These are phyloP conservation scores for Drosophila persimilis DNA, from an alignment of 1,140 invertebrate genomes.

Conservation along the genomic window DNA sequence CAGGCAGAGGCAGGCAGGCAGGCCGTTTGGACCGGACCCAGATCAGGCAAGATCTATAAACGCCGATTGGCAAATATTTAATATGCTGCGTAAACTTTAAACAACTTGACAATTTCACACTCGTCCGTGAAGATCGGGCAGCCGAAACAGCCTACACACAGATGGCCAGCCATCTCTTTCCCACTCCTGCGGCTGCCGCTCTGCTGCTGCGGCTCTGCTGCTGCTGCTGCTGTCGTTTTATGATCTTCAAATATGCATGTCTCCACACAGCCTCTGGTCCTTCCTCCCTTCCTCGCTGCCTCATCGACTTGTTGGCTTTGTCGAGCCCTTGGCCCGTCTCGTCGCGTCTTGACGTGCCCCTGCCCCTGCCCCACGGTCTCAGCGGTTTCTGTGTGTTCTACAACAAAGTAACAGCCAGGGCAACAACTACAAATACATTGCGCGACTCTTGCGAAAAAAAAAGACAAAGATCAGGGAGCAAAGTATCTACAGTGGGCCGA, in stretches of 20 bases:
- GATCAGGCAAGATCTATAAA: conserved; percentile 74
- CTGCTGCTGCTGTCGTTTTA: conserved; percentile 68
- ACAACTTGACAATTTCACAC: conserved; percentile 81
- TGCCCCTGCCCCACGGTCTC: conserved; percentile 9
- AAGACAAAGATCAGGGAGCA: conserved; percentile 5
- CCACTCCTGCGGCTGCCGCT: not conserved
- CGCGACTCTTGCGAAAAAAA: conserved; percentile 13
- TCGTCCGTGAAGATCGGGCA: conserved; percentile 67
- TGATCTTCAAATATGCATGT: conserved; percentile 73
- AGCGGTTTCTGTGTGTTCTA: conserved; percentile 62
- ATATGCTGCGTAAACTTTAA: conserved; percentile 81
- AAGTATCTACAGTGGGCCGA: conserved; percentile 10
- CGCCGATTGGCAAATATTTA: conserved; percentile 81
- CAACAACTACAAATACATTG: conserved; percentile 38
- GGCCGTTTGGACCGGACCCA: conserved; percentile 18
- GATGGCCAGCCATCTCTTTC: conserved; percentile 7
- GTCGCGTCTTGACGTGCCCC: conserved; percentile 16
- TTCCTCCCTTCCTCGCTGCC: conserved; percentile 23
- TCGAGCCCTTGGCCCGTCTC: conserved; percentile 61
- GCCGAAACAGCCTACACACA: conserved; percentile 31
- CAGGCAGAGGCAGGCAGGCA: conserved; percentile 10
- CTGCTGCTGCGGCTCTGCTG: not conserved
- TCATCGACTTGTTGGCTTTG: conserved; percentile 78
- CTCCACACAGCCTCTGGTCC: conserved; percentile 30
- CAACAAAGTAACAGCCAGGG: conserved; percentile 71